Conservation (phyloP, 2,113 vertebrate species). For the Peucedramus taeniatus region DNA sequence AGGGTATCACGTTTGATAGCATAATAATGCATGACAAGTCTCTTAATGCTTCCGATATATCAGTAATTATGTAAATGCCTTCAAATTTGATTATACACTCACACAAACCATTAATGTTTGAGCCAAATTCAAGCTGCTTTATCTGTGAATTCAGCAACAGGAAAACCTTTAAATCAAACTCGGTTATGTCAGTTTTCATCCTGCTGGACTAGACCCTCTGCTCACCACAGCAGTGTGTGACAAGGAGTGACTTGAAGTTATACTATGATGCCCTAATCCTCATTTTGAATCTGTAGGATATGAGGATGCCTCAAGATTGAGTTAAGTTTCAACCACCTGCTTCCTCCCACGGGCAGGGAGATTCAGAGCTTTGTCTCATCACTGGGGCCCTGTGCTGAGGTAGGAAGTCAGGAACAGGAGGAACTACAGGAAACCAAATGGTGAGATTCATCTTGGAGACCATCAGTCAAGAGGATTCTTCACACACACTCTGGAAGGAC, state of each 20-base stretch:
- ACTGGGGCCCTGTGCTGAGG: not conserved
- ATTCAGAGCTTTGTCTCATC: not conserved
- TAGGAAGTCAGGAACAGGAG: not conserved
- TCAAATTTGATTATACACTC: not conserved
- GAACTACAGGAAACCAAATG: accelerated
- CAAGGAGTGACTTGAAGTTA: not conserved
- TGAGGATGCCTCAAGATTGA: not conserved
- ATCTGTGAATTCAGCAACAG: not conserved
- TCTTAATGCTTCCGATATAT: not conserved
- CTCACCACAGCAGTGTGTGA: not conserved
- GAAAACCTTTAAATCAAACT: not conserved
- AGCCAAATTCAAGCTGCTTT: not conserved
- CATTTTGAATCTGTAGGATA: not conserved
- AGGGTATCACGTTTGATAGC: not conserved
- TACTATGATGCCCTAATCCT: not conserved
- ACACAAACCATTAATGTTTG: not conserved
- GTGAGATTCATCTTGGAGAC: not conserved
- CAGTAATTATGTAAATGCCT: constrained; percentile 40
- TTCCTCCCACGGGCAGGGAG: not conserved
- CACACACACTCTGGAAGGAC: not conserved
- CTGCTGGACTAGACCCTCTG: not conserved
- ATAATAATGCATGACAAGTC: constrained; percentile 1
- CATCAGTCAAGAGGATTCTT: not conserved
- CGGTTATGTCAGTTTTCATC: not conserved
- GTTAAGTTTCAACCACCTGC: not conserved